A percentile compares a stretch with the other conserved stretches of the same genome.
phyloP scores from a whole-genome alignment of 1,140 invertebrate genomes.

The Drosophila takahashii region DNA sequence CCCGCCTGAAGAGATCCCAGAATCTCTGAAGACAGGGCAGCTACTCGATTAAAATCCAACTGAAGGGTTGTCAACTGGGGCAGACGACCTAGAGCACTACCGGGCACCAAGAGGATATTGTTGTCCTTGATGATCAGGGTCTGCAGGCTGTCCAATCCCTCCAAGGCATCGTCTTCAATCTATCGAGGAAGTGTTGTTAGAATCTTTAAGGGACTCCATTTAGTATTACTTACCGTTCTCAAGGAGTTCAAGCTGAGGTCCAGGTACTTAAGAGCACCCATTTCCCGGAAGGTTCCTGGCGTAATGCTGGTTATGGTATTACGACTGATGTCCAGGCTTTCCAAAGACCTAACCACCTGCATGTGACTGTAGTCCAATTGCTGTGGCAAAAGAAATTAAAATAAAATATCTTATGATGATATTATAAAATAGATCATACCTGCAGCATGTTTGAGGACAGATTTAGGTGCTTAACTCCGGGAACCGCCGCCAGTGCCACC shows the following conservation, averaged over 20 bases:
- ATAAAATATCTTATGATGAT: background rate
- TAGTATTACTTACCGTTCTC: conserved; percentile 88
- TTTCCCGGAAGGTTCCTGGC: conserved; percentile 91
- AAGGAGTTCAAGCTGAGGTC: conserved; percentile 94
- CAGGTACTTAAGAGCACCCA: conserved; percentile 89
- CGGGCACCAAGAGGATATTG: conserved; percentile 93
- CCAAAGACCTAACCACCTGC: conserved; percentile 87
- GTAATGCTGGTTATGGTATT: conserved; percentile 93
- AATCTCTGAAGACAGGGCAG: conserved; percentile 92
- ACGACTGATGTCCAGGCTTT: conserved; percentile 92
- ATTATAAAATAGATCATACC: conserved; percentile 27
- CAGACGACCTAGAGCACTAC: conserved; percentile 90
- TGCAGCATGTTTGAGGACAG: conserved; percentile 93
- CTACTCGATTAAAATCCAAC: conserved; percentile 94
- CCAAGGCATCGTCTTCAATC: conserved; percentile 94
- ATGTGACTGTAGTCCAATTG: conserved; percentile 89
- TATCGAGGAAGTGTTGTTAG: conserved; percentile 76
- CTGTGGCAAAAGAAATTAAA: conserved; percentile 46
- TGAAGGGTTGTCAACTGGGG: conserved; percentile 90
- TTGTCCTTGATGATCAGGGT: conserved; percentile 94
- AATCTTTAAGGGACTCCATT: fast-evolving
- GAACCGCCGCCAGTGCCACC: conserved; percentile 89
- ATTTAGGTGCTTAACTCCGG: conserved; percentile 90
- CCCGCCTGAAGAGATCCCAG: conserved; percentile 87
- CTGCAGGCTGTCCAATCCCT: conserved; percentile 91